Base-by-base conservation (phyloP, 2,797 vertebrate genomes). In the Crocodylus rhombifer region DNA sequence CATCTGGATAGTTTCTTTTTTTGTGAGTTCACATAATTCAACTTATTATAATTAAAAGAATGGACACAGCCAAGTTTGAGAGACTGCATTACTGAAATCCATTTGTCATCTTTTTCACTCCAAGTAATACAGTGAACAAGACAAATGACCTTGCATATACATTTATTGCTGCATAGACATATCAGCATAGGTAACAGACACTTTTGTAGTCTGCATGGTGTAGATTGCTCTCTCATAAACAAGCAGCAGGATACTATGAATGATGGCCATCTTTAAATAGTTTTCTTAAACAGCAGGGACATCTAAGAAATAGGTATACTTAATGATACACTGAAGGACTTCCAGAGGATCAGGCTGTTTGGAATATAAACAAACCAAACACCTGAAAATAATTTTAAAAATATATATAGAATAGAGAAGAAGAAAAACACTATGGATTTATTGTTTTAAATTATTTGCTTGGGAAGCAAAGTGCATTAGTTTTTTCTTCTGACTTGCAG, bases 171-270 rank as follows among this genome's bases (percentile, higher is more conserved):
- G 76, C 6, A 30, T 1, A 56, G 33, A 64, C 26, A 74, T 63
- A 17, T 56, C 14, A 76, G n/a, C 51, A 71, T 63, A n/a, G 18
- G 11, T 18, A 28, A 0, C 0, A 1, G 51, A 56, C 33, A 61
- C 11, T 51, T 73, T 80, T 62, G 33, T 20, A 61, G 16, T 58
- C 20, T 73, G 25, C 58, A 71, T 5, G 7, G 51, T 55, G 33
- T 55, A 57, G 28, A 74, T 62, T 86, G 18, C 5, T 55, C 3
- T 30, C 56, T 67, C n/a, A 60, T 12, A 86, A 87, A 67, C 61
- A 74, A n/a, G 74, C 51, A 55, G 65, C 1, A 1, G 0, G 0
- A 36, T 8, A 85, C 57, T 5, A 28, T 55, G 56, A 83, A 91
- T 36, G 21, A 20, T 3, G 62, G 18, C n/a, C 6, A 3, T 76